These are phyloP conservation scores for Acanthosoma haemorrhoidale DNA, from an alignment of 2,888 invertebrate species.

Conservation along the genomic window DNA sequence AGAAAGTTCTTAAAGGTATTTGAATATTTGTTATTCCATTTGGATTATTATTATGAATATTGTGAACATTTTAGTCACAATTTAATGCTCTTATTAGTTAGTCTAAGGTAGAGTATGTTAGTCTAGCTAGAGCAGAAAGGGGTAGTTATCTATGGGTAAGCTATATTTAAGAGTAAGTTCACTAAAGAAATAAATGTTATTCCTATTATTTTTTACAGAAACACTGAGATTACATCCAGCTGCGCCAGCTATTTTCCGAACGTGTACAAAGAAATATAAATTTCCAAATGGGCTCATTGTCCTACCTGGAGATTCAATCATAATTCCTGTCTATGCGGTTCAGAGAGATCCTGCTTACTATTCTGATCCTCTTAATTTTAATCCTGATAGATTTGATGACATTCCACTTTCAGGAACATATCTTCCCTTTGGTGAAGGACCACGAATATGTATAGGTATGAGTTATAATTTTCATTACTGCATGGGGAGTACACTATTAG, in stretches of 20 bases:
- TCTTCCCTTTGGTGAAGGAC: conserved; percentile 25
- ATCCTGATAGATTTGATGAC: conserved; percentile 22
- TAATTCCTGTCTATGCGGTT: conserved; percentile 11
- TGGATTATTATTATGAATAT: neutral
- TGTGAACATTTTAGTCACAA: neutral
- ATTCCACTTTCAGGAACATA: neutral
- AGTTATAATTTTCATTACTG: too few species aligned
- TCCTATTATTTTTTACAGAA: conserved; percentile 18
- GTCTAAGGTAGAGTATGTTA: neutral
- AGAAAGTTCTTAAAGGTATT: conserved; percentile 24
- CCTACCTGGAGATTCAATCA: neutral
- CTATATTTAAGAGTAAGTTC: neutral
- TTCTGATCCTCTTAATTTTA: conserved; percentile 2
- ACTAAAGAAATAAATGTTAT: too few species aligned
- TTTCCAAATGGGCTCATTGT: conserved; percentile 7
- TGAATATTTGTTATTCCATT: neutral
- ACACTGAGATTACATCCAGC: conserved; percentile 20
- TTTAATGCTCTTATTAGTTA: neutral
- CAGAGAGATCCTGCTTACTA: conserved; percentile 1
- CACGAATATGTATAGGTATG: conserved; percentile 27
- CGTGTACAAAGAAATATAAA: conserved; percentile 17
- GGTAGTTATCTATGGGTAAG: neutral
- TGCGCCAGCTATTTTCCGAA: neutral
- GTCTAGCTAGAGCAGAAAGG: neutral
- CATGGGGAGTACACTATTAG: too few species aligned